Base-by-base conservation (phyloP, 2,797 vertebrate genomes). In the Synaphobranchus kaupii region DNA sequence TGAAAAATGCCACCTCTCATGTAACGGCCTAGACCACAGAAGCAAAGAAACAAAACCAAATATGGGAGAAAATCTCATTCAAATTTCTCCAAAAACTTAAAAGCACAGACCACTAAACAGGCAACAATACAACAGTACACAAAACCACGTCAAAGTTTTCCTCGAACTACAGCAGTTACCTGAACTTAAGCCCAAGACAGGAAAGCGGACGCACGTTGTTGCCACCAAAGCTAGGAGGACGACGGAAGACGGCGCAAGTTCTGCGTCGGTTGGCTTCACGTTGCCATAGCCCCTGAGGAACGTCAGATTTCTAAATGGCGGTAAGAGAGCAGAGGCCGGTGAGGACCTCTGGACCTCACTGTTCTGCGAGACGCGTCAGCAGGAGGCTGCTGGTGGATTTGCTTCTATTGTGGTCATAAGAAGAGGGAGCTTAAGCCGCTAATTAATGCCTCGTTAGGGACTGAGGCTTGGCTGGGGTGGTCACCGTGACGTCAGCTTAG, bases 391-490 rank as follows among this genome's bases (percentile, higher is more conserved):
- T 81, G 73, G 47, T 80, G 89, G 89, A 91, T 90, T 89, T 88
- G 86, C 87, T 76, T 87, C 89, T 73, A 50, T 89, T 89, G 90
- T 86, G 66, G 86, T 86, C 85, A 48, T 48, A 84, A 86, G 85
- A 85, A 84, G 81, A 73, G 88, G 52, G 3, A 68, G 34, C 44
- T 89, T 93, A 93, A 92, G 91, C 91, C 85, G 82, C 89, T 92
- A 91, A 93, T 90, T 87, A 89, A 90, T 89, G 91, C 90, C 86
- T 91, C 84, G 44, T 89, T 90, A 84, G 84, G 28, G 15, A 52
- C 52, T 25, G 84, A 8, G 56, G 78, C 50, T 10, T n/a, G 68
- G 85, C 80, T 73, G 48, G 6, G 20, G 83, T 66, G 73, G 76
- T 20, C 22, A 80, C 48, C 12, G 8, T 13, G 73, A 48, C 17